These are phyloP conservation scores for Casuarius casuarius DNA, from an alignment of 2,113 vertebrate species.

Conservation along the genomic window DNA sequence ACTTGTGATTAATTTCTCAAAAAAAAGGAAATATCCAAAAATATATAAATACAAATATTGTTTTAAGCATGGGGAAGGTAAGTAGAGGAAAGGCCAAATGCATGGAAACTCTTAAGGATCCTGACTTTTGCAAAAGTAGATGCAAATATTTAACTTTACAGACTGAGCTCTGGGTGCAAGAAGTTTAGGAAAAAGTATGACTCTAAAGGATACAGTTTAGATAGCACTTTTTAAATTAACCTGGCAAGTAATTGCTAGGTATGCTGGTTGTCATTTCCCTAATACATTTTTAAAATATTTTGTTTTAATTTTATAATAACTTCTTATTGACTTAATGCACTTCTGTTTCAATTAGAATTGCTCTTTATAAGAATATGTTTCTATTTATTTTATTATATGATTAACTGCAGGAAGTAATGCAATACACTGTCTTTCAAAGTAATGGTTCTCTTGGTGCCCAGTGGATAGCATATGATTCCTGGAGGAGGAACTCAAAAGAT, in stretches of 20 bases:
- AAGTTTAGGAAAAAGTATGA: not conserved
- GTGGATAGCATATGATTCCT: not conserved
- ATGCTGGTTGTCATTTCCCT: not conserved
- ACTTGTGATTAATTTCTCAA: not conserved
- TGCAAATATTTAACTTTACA: not conserved
- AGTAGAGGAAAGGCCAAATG: not conserved
- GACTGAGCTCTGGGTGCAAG: not conserved
- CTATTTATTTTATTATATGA: not conserved
- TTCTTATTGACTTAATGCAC: not conserved
- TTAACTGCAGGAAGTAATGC: not conserved
- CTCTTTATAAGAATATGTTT: not conserved
- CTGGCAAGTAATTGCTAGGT: not conserved
- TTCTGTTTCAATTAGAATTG: not conserved
- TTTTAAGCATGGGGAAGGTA: not conserved
- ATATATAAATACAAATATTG: not conserved
- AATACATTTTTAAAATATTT: not conserved
- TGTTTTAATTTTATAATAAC: not conserved
- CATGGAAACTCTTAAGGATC: not conserved
- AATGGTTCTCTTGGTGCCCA: not conserved
- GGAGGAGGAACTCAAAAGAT: not conserved
- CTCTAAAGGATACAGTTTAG: not conserved
- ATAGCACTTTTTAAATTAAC: not conserved
- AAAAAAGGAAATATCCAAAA: not conserved
- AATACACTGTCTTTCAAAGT: not conserved
- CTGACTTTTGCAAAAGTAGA: not conserved